phyloP scores from a whole-genome alignment of 1,140 invertebrate genomes.

The Proctacanthus coquilletti region DNA sequence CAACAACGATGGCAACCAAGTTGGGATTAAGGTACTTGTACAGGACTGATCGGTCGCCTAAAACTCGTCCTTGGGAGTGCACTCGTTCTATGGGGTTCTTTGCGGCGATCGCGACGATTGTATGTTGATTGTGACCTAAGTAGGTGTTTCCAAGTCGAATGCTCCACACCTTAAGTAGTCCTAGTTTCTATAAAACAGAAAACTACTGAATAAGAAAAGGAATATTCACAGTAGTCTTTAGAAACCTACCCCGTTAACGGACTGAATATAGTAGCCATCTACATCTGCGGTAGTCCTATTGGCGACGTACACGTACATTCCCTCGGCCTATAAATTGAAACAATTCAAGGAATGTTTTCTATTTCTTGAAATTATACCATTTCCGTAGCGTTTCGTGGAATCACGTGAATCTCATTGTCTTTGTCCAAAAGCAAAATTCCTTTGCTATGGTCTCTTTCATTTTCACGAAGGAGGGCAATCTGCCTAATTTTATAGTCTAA shows the following conservation, averaged over 20 bases:
- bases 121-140: constrained; percentile 42
- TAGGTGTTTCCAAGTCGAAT: constrained; percentile 49
- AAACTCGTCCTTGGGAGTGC: constrained; percentile 88
- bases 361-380: constrained; percentile 18
- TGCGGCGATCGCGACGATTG: constrained; percentile 48
- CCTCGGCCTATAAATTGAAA: constrained; percentile 30
- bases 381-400: constrained; percentile 39
- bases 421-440: constrained; percentile 62
- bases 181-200: constrained; percentile 20
- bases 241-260: constrained; percentile 27
- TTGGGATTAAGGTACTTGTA: constrained; percentile 99
- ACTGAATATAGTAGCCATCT: constrained; percentile 48
- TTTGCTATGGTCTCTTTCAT: constrained; percentile 56
- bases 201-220: neutral
- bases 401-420: constrained; percentile 50
- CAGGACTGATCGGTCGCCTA: constrained; percentile 87
- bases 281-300: constrained; percentile 46
- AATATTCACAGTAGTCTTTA: neutral
- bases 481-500: constrained; percentile 61
- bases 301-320: constrained; percentile 55
- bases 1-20: constrained; percentile 74
- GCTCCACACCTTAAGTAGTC: constrained; percentile 46
- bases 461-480: constrained; percentile 47
- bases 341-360: neutral
- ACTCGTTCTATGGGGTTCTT: constrained; percentile 72